Percentiles rank a stretch among this genome's conserved stretches.
Evolutionary conservation across 30 jellyfish, hydroid and myxozoan species (phyloP).

Genomic region (Aurelia sp.): DNA sequence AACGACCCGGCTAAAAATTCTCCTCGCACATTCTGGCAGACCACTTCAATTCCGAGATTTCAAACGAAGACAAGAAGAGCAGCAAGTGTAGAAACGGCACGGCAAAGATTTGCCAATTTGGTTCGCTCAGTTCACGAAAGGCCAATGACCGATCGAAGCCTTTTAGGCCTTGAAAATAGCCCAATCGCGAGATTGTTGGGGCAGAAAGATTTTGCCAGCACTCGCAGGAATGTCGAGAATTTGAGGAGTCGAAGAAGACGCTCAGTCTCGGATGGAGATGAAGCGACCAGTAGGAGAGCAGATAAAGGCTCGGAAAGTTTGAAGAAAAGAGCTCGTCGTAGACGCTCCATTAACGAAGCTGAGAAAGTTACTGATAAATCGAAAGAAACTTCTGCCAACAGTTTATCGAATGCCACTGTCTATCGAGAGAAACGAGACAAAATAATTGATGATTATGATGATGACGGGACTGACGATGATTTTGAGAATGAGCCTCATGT

Average conservation of each 20-base stretch:
- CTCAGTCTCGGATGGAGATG: not conserved
- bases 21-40: not conserved
- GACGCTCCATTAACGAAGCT: conserved; percentile 25
- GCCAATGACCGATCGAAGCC: conserved; percentile 5
- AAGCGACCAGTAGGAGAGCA: not conserved
- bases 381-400: not conserved
- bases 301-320: conserved; percentile 22
- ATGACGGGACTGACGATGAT: conserved; percentile 57
- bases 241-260: not conserved
- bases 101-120: conserved; percentile 42
- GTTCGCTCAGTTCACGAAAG: conserved; percentile 42
- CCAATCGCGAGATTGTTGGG: conserved; percentile 18
- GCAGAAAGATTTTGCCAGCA: not conserved
- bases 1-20: not conserved
- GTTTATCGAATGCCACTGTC: conserved; percentile 32
- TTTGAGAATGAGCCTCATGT: conserved; percentile 97
- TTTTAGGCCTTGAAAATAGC: conserved; percentile 1
- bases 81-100: conserved; percentile 37
- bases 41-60: not conserved
- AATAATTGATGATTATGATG: conserved; percentile 69
- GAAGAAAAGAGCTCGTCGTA: conserved; percentile 15
- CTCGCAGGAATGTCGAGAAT: not conserved
- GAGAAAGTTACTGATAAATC: not conserved
- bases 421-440: conserved; percentile 69
- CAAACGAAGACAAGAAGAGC: conserved; percentile 18